A percentile compares a stretch with the other conserved stretches of the same genome.
Evolutionary conservation across 2,113 vertebrate genomes (phyloP).

Genomic region (Mormoops blainvillei): DNA sequence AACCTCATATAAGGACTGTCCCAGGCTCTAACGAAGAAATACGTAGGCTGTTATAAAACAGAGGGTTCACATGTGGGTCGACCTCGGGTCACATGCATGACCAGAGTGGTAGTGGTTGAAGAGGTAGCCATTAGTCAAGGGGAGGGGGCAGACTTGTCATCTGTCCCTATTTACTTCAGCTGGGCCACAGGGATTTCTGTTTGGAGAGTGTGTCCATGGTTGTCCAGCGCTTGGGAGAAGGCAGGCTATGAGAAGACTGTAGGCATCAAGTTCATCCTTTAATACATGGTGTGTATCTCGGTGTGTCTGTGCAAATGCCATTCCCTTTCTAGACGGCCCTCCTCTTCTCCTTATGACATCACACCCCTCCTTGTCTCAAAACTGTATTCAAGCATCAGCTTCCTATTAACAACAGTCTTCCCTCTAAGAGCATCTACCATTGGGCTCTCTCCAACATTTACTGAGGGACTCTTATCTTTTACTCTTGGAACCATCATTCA

Average conservation of each 20-base stretch:
- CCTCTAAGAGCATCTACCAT: background rate
- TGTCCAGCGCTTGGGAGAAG: background rate
- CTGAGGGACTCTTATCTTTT: background rate
- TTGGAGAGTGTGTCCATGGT: constrained; percentile 52
- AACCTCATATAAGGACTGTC: background rate
- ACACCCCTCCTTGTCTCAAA: background rate
- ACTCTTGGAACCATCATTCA: background rate
- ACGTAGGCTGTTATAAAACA: background rate
- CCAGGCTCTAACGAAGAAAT: background rate
- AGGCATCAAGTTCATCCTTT: background rate
- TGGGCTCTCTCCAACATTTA: background rate
- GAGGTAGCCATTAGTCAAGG: constrained; percentile 83
- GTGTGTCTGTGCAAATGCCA: background rate
- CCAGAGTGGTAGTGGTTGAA: background rate
- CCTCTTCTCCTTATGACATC: background rate
- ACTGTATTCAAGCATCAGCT: background rate
- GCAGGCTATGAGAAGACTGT: background rate
- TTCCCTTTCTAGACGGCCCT: background rate
- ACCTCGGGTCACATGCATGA: background rate
- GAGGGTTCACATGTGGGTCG: background rate
- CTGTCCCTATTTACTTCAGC: constrained; percentile 86
- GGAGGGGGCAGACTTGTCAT: constrained; percentile 85
- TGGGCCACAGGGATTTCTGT: constrained; percentile 89
- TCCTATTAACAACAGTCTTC: background rate
- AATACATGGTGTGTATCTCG: background rate